Percentiles rank a stretch among this genome's conserved stretches.
phyloP scores from a whole-genome alignment of 2,113 vertebrate genomes.

The Zosterops japonicus region DNA sequence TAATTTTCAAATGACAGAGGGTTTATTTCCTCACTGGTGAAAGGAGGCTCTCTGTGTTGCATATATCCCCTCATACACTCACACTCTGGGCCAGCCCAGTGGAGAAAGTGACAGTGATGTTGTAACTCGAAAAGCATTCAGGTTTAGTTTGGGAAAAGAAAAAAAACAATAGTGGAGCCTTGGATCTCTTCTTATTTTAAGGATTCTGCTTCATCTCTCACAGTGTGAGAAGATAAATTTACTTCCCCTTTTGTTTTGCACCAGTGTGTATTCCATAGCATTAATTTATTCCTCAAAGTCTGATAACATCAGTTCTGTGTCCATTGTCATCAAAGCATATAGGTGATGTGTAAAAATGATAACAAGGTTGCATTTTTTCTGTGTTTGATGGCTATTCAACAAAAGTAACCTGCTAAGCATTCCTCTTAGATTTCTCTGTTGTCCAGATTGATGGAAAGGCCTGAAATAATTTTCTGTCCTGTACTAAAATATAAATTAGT shows the following conservation, averaged over 20 bases:
- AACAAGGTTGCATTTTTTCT: slow-evolving; percentile 31
- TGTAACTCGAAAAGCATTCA: not conserved
- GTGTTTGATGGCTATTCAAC: slow-evolving; percentile 12
- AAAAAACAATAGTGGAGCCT: not conserved
- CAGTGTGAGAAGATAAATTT: slow-evolving; percentile 23
- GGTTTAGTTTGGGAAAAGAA: not conserved
- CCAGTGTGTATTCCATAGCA: not conserved
- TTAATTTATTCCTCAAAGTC: slow-evolving; percentile 48
- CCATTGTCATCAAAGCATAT: not conserved
- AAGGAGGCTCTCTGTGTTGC: not conserved
- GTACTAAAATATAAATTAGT: not conserved
- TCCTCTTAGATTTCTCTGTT: not conserved
- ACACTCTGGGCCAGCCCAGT: not conserved
- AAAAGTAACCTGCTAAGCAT: not conserved
- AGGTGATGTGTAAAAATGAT: slow-evolving; percentile 18
- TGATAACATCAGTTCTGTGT: slow-evolving; percentile 17
- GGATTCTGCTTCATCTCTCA: not conserved
- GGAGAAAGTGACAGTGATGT: not conserved
- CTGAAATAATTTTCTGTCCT: not conserved
- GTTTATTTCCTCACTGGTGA: not conserved
- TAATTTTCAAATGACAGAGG: not conserved
- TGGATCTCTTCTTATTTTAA: not conserved
- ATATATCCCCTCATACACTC: not conserved
- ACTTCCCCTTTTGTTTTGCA: slow-evolving; percentile 2
- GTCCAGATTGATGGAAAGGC: not conserved